Conservation (phyloP, 2,113 vertebrate genomes). For the Phalacrocorax pelagicus region DNA sequence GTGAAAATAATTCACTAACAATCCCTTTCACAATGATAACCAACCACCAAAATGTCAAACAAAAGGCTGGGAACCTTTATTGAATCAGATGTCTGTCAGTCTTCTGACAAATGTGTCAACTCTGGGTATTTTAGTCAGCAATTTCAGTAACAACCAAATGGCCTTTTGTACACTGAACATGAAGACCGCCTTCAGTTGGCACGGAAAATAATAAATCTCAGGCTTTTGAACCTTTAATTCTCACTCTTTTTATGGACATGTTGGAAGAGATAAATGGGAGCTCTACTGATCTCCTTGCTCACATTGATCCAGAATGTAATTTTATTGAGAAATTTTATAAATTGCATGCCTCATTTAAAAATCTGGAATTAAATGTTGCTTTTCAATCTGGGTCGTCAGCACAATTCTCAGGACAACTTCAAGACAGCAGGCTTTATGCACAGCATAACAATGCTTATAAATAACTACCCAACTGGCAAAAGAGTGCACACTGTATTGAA, state of each 20-base stretch:
- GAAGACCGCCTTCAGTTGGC: conserved; percentile 42
- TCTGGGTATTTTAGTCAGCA: conserved; percentile 41
- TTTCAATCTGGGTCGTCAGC: conserved; percentile 15
- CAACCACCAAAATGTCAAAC: conserved; percentile 27
- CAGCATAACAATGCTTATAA: conserved; percentile 8
- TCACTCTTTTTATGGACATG: not conserved
- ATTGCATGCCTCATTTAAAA: conserved; percentile 17
- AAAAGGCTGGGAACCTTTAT: conserved; percentile 35
- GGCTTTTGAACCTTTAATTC: conserved; percentile 42
- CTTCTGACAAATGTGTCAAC: conserved; percentile 27
- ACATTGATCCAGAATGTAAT: not conserved
- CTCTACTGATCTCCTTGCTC: not conserved
- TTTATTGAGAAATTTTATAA: conserved; percentile 36
- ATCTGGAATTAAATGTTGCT: not conserved
- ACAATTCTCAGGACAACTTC: conserved; percentile 22
- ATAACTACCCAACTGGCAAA: not conserved
- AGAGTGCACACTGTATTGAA: not conserved
- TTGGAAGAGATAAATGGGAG: conserved; percentile 27
- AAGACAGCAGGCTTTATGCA: not conserved
- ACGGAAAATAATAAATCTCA: conserved; percentile 40
- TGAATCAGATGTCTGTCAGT: conserved; percentile 37
- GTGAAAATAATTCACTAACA: conserved; percentile 8
- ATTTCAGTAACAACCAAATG: conserved; percentile 47
- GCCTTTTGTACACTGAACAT: conserved; percentile 45
- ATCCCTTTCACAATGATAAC: not conserved